A percentile compares a stretch with the other conserved stretches of the same genome.
These are phyloP conservation scores for Hippocampus guttulatus DNA, from an alignment of 2,113 vertebrate genomes.

Conservation along the genomic window DNA sequence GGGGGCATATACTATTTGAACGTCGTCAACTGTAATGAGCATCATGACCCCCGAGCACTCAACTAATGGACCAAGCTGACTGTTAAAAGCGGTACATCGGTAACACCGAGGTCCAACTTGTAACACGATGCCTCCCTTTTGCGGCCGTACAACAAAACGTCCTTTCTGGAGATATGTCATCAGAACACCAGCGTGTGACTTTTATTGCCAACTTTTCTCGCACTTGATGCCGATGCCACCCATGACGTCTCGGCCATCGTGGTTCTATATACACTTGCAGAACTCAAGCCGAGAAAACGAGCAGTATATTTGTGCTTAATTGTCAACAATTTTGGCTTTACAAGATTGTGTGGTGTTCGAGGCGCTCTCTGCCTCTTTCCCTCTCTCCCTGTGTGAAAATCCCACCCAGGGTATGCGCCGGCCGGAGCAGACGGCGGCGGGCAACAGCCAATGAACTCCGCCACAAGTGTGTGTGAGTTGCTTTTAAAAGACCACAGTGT, in stretches of 20 bases:
- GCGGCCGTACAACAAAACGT: constrained; percentile 1
- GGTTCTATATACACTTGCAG: constrained; percentile 26
- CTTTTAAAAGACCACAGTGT: neutral
- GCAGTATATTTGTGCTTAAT: constrained; percentile 38
- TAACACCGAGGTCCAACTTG: neutral
- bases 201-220: neutral
- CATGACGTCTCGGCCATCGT: constrained; percentile 9
- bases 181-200: neutral
- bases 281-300: constrained; percentile 51
- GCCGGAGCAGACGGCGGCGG: neutral
- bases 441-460: neutral
- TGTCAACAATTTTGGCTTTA: constrained; percentile 47
- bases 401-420: constrained; percentile 36
- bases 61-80: constrained; percentile 16
- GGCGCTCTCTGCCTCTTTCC: neutral
- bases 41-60: constrained; percentile 8
- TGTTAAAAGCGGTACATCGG: constrained; percentile 12
- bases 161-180: neutral
- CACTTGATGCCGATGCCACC: constrained; percentile 1
- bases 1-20: neutral
- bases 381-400: constrained; percentile 27
- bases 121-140: neutral
- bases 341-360: constrained; percentile 40
- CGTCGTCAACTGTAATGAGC: constrained; percentile 32
- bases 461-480: neutral